Conservation (phyloP, 2,113 vertebrate species). For the Dolichallabes microphthalmus region DNA sequence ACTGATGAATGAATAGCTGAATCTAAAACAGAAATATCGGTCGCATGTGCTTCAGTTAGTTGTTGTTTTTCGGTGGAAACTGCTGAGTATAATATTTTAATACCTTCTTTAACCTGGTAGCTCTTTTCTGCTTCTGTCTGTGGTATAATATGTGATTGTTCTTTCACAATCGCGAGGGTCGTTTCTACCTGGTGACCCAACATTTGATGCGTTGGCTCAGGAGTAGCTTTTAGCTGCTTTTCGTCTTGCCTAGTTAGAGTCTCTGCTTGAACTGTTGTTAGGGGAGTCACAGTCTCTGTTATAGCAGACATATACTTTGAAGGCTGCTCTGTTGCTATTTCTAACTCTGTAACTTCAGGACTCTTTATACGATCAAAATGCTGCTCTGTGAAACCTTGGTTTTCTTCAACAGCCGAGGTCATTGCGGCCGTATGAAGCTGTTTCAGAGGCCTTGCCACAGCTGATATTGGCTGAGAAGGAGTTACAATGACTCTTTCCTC, state of each 20-base stretch:
- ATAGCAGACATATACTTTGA: conserved; percentile 68
- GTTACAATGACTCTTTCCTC: conserved; percentile 69
- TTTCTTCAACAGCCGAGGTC: conserved; percentile 73
- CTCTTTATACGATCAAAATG: conserved; percentile 73
- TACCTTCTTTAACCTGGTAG: conserved; percentile 72
- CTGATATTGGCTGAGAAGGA: conserved; percentile 55
- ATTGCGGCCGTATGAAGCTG: conserved; percentile 71
- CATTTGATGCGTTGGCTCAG: conserved; percentile 69
- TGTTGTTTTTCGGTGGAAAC: conserved; percentile 66
- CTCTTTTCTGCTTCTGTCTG: conserved; percentile 64
- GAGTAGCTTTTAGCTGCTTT: conserved; percentile 52
- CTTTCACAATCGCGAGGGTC: conserved; percentile 70
- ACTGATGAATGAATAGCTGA: conserved; percentile 57
- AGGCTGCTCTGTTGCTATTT: conserved; percentile 59
- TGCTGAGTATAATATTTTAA: conserved; percentile 72
- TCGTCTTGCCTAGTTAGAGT: conserved; percentile 54
- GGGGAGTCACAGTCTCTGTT: conserved; percentile 68
- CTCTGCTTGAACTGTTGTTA: conserved; percentile 65
- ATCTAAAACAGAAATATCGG: conserved; percentile 61
- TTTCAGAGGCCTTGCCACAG: conserved; percentile 62
- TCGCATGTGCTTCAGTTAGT: conserved; percentile 67
- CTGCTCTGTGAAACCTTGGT: conserved; percentile 73
- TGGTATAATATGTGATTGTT: conserved; percentile 65
- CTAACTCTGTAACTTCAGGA: conserved; percentile 65
- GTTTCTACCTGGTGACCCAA: conserved; percentile 71